These are phyloP conservation scores for Keiferia lycopersicella DNA, from an alignment of 2,888 invertebrate species.

Conservation along the genomic window DNA sequence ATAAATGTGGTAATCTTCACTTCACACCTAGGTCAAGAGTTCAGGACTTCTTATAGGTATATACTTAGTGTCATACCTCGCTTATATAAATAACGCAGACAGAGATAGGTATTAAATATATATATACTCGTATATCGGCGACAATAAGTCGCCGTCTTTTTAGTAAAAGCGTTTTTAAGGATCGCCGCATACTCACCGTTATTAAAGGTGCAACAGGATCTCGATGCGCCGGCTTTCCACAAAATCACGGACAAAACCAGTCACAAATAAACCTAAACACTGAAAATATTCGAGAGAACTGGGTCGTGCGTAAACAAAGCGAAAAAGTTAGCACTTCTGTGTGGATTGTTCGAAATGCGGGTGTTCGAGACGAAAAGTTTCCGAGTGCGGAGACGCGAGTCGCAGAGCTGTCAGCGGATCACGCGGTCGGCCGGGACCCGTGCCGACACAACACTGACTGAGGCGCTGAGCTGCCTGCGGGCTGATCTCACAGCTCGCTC, in stretches of 20 bases:
- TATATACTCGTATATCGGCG: not conserved
- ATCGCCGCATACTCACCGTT: constrained; percentile 60
- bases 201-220: constrained; percentile 75
- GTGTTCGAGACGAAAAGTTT: constrained; percentile 20
- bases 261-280: constrained; percentile 43
- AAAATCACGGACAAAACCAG: constrained; percentile 61
- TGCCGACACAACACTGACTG: constrained; percentile 69
- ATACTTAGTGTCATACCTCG: not conserved
- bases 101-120: not conserved
- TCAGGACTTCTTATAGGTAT: not conserved
- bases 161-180: constrained; percentile 19
- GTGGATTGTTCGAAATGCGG: constrained; percentile 41
- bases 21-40: constrained; percentile 14
- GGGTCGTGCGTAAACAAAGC: constrained; percentile 41
- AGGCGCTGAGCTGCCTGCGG: constrained; percentile 32
- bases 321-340: constrained; percentile 26
- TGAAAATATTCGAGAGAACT: constrained; percentile 34
- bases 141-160: not conserved
- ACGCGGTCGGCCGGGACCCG: constrained; percentile 57
- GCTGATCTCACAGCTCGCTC: constrained; percentile 33
- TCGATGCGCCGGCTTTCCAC: constrained; percentile 67
- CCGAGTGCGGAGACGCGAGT: constrained; percentile 22
- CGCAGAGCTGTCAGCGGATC: constrained; percentile 34
- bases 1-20: not conserved
- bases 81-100: not conserved